These are phyloP conservation scores for Emmelina monodactyla DNA, from an alignment of 2,888 invertebrate genomes.

Conservation along the genomic window DNA sequence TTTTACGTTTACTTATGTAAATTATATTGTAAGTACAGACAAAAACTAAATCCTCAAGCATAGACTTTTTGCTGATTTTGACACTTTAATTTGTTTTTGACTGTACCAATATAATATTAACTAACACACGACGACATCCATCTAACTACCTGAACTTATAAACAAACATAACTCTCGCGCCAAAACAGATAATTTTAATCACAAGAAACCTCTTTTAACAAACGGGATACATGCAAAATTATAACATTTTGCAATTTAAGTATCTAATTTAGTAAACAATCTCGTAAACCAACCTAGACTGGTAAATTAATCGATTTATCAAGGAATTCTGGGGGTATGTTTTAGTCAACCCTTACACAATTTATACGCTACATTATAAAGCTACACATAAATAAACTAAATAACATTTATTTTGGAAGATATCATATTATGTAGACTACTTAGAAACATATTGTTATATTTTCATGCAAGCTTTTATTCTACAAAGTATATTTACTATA, in stretches of 20 bases:
- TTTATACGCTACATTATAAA: slow-evolving; percentile 32
- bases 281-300: background rate
- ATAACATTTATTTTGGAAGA: slow-evolving; percentile 66
- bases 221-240: slow-evolving; percentile 36
- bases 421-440: slow-evolving; percentile 27
- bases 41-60: too few relatives aligned
- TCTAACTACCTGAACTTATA: slow-evolving; percentile 32
- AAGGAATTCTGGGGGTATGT: slow-evolving; percentile 3
- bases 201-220: too few relatives aligned
- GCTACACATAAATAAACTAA: slow-evolving; percentile 36
- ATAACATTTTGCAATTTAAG: slow-evolving; percentile 16
- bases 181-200: too few relatives aligned
- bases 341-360: slow-evolving; percentile 29
- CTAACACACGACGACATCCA: slow-evolving; percentile 53
- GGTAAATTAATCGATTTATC: too few relatives aligned
- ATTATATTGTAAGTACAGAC: too few relatives aligned
- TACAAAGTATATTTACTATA: slow-evolving; percentile 36
- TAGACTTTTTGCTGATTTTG: too few relatives aligned
- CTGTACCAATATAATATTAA: too few relatives aligned
- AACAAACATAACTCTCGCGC: background rate
- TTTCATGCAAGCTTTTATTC: slow-evolving; percentile 55
- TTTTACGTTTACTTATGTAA: too few relatives aligned
- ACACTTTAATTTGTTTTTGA: too few relatives aligned
- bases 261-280: background rate
- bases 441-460: slow-evolving; percentile 33